Base-by-base conservation (phyloP, 2,797 vertebrate species). In the Emydoidea blandingii region DNA sequence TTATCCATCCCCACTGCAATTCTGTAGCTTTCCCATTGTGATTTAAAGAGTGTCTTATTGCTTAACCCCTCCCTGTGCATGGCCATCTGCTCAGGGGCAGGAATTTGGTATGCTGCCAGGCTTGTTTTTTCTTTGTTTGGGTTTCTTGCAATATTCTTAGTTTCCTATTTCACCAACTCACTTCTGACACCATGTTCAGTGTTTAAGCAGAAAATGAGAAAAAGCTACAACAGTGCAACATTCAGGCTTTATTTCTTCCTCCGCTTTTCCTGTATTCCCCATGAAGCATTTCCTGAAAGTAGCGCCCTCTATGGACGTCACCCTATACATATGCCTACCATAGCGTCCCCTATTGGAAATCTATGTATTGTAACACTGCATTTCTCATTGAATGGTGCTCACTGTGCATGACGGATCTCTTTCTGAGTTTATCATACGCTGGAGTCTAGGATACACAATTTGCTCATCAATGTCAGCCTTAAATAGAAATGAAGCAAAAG, bases 401-500 rank as follows among this genome's bases (percentile, higher is more conserved):
- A 10, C 27, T 52, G 85, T 83, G 90, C 2, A 0, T 37, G 94
- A 82, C 82, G 87, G 82, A 87, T 85, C 47, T 81, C 59, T 86
- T 84, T 41, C 52, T 54, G 47, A 72, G 74, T 49, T 83, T 78
- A 29, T 74, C 83, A 57, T 65, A 85, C 86, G 74, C 88, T n/a
- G 4, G 29, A 80, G 76, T 27, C 89, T 91, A 72, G 78, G 87
- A 85, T 50, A 50, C 6, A 16, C 89, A 91, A 87, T 87, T 37
- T 93, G 83, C 85, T 53, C 80, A 95, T 91, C 91, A 83, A 53
- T 0, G 0, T 84, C 41, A 91, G 85, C 85, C 91, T 76, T 44
- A 79, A 74, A 89, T 50, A 78, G 81, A 89, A 90, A 68, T 57
- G 88, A 94, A 86, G 50, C 78, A 74, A 76, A 83, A 62, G 81